Conservation (phyloP, 2,113 vertebrate species). For the Galeopterus variegatus region DNA sequence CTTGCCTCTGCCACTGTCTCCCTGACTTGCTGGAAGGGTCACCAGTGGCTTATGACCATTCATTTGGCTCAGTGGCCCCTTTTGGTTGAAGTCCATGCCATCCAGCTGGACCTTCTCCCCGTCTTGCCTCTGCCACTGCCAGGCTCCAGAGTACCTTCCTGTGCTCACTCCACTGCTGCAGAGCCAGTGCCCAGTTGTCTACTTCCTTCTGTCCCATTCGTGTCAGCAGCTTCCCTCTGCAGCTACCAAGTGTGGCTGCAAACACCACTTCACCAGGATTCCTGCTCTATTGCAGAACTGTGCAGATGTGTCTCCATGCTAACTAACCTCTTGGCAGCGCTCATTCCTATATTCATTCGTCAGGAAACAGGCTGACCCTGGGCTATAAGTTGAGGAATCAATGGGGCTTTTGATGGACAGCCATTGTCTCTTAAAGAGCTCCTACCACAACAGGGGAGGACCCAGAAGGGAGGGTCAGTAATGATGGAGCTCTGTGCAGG, state of each 20-base stretch:
- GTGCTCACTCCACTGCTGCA: rapidly evolving
- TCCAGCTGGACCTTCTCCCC: neutral
- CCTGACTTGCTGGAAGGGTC: no score
- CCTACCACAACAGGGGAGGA: no score
- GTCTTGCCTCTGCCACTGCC: neutral
- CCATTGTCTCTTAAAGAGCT: neutral
- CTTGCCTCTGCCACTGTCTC: neutral
- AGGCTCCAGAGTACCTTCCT: neutral
- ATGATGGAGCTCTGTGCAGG: neutral
- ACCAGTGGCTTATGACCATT: neutral
- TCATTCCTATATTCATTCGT: neutral
- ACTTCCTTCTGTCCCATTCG: neutral
- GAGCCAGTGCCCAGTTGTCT: rapidly evolving
- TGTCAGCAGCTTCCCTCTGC: neutral
- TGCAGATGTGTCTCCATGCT: no score
- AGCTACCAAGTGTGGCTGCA: neutral
- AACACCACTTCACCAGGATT: neutral
- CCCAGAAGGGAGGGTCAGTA: neutral
- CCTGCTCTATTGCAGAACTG: rapidly evolving
- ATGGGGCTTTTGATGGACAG: neutral
- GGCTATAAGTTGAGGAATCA: neutral
- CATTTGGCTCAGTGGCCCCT: neutral
- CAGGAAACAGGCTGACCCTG: neutral
- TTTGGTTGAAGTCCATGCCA: neutral
- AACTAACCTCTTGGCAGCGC: no score